A percentile compares a stretch with the other conserved stretches of the same genome.
phyloP scores from a whole-genome alignment of 2,113 vertebrate species.

The Myotis lucifugus region DNA sequence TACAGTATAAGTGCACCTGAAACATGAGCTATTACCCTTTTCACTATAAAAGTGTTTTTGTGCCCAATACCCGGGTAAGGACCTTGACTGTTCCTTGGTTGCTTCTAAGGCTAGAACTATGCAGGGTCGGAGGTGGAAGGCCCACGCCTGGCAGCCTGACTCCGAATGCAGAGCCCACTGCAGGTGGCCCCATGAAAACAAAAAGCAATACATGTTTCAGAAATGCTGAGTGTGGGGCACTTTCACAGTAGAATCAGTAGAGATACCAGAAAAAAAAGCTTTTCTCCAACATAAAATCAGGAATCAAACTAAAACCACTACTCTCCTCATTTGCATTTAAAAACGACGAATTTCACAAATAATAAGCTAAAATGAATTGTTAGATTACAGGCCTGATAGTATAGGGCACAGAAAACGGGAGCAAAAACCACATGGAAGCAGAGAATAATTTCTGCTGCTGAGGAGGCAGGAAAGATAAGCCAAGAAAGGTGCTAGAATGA shows the following conservation, averaged over 20 bases:
- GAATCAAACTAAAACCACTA: constrained; percentile 48
- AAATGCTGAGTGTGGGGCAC: not conserved
- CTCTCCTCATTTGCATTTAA: constrained; percentile 48
- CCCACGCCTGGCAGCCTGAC: not conserved
- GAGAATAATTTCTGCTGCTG: constrained; percentile 36
- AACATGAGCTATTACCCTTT: not conserved
- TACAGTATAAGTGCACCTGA: not conserved
- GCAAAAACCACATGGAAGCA: not conserved
- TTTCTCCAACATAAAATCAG: constrained; percentile 5
- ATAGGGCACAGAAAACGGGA: not conserved
- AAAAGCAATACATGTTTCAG: not conserved
- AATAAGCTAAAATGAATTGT: constrained; percentile 44
- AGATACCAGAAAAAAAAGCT: not conserved
- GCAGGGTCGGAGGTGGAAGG: not conserved
- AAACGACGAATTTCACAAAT: constrained; percentile 53
- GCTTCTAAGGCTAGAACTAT: not conserved
- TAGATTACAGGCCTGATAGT: constrained; percentile 50
- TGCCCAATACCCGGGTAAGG: not conserved
- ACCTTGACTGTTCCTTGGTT: not conserved
- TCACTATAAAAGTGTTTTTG: not conserved
- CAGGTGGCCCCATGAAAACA: not conserved
- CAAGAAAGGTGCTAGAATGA: constrained; percentile 58
- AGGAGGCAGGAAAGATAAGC: constrained; percentile 57
- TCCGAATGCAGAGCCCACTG: not conserved
- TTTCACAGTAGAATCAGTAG: not conserved